Evolutionary conservation across 1,140 invertebrate genomes (phyloP), one percentile per base, ranked within the genome.

Genomic region (Ostrea denselamellosa): DNA sequence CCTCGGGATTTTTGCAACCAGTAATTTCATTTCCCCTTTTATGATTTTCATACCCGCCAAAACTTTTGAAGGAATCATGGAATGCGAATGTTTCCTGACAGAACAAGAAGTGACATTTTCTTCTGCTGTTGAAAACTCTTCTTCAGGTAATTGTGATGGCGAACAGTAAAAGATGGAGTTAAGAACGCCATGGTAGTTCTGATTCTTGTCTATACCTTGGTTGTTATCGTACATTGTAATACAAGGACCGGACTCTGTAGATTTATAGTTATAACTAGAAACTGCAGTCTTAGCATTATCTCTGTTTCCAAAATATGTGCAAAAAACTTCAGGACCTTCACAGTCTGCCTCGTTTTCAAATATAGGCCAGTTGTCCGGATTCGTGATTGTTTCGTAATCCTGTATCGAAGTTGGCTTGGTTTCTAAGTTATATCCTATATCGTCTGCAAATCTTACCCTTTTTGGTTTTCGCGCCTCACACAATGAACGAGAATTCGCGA

Each of bases 401-500:
- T 56, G 51, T 12, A 54, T 8, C 8, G 53, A 25, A 1, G 83
- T 56, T 62, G 54, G 83, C 25, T 62, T 85, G 8, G 34, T 58
- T 34, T 85, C 83, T 56, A 85, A 28, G 34, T 85, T 85, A 17
- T 85, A 85, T 0, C 83, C 83, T 9, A 54, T 34, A 25, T 85
- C 83, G 34, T 85, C 83, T 28, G 83, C 83, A 62, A 85, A 85
- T 25, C 83, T 22, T 8, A 85, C 83, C 19, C 83, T 53, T 62
- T 85, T 85, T 58, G 56, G 51, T 34, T 56, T 56, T 56, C 83
- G 10, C 28, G 53, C 54, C 19, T 85, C 83, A 85, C 53, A 85
- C 54, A 85, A 10, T 7, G 83, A 54, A 19, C 28, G 25, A 34
- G 83, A 58, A 83, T 53, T 54, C 19, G 12, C 82, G 19, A 54